phyloP scores from a whole-genome alignment of 2,113 vertebrate genomes.

The Ardeotis arabs region DNA sequence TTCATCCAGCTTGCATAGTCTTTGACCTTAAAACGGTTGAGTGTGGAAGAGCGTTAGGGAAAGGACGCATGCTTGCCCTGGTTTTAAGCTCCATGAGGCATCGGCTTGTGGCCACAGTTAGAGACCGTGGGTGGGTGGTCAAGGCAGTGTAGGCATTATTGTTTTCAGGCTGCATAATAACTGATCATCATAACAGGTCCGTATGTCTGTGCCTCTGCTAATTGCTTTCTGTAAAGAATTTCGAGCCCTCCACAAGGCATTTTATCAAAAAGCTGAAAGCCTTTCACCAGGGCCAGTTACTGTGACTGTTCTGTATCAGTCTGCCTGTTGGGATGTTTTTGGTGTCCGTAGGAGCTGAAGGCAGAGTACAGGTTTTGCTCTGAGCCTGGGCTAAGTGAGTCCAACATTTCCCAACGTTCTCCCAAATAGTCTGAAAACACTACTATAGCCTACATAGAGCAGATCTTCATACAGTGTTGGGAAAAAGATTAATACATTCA shows the following conservation, averaged over 20 bases:
- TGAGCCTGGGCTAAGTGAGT: background rate
- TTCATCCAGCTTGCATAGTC: background rate
- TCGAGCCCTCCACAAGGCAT: no score
- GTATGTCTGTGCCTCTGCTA: background rate
- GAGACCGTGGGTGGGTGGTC: no score
- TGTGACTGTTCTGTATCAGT: background rate
- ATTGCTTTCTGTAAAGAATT: background rate
- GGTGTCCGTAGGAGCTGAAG: background rate
- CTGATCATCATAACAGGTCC: background rate
- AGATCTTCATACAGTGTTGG: background rate
- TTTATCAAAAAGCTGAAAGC: background rate
- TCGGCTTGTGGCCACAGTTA: background rate
- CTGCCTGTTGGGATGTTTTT: background rate
- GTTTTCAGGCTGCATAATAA: background rate
- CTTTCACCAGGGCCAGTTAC: background rate
- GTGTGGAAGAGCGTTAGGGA: background rate
- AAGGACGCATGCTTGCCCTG: rapidly evolving
- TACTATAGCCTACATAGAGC: background rate
- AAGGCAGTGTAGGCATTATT: rapidly evolving
- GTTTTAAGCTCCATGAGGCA: background rate
- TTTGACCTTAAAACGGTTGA: background rate
- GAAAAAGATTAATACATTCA: background rate
- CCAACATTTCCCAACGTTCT: rapidly evolving
- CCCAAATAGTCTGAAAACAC: background rate
- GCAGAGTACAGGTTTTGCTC: background rate